Conservation (phyloP, 2,888 invertebrate genomes). For the Drosophila hawaiiensis region DNA sequence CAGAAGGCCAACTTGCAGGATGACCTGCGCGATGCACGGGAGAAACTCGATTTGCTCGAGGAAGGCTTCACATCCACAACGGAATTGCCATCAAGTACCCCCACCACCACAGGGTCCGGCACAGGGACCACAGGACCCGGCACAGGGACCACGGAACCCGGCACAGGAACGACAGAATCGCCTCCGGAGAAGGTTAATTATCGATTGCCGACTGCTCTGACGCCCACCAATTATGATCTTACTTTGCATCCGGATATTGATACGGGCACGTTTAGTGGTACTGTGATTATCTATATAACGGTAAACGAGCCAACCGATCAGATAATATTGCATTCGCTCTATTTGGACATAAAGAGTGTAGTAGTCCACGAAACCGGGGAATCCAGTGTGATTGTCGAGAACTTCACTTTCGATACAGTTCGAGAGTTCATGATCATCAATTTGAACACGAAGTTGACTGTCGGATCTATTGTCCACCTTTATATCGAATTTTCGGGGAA, state of each 20-base stretch:
- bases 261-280: constrained; percentile 87
- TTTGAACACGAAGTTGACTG: constrained; percentile 59
- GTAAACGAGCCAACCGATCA: constrained; percentile 85
- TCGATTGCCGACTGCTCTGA: constrained; percentile 87
- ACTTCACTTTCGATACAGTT: constrained; percentile 58
- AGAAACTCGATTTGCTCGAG: constrained; percentile 75
- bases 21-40: constrained; percentile 73
- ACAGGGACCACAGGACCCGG: background rate
- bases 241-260: constrained; percentile 88
- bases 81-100: background rate
- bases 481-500: constrained; percentile 87
- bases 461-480: constrained; percentile 40
- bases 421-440: constrained; percentile 82
- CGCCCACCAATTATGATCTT: constrained; percentile 89
- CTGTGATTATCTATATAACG: constrained; percentile 86
- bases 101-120: background rate
- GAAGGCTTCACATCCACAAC: constrained; percentile 48
- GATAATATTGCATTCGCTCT: constrained; percentile 88
- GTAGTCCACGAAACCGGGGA: constrained; percentile 58
- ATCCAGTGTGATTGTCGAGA: constrained; percentile 60
- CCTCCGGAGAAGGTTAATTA: constrained; percentile 75
- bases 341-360: constrained; percentile 85
- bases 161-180: constrained; percentile 3
- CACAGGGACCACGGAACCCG: background rate
- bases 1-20: constrained; percentile 81